A percentile compares a stretch with the other conserved stretches of the same genome.
Evolutionary conservation across 2,113 vertebrate genomes (phyloP).

Genomic region (Prionailurus viverrinus): DNA sequence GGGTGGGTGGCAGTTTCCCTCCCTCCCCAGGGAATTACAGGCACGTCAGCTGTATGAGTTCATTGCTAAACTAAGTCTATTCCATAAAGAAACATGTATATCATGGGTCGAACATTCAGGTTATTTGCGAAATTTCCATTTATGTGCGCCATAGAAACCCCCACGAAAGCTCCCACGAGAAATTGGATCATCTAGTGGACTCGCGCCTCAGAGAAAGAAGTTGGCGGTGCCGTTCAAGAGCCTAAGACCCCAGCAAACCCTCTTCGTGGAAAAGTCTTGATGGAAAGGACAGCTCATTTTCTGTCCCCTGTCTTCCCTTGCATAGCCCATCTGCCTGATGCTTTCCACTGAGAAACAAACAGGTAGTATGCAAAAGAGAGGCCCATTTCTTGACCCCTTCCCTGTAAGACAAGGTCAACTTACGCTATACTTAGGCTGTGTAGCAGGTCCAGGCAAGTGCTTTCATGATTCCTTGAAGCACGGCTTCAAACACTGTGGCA

Average conservation of each 20-base stretch:
- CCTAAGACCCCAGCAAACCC: background rate
- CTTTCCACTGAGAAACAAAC: conserved; percentile 11
- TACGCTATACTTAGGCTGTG: background rate
- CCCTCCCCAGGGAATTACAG: background rate
- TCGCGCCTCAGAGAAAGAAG: background rate
- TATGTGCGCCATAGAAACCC: background rate
- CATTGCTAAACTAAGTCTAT: background rate
- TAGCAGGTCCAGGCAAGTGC: background rate
- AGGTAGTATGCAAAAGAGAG: background rate
- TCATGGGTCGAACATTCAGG: background rate
- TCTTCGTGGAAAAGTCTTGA: background rate
- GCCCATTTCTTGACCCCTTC: background rate
- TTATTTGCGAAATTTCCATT: conserved; percentile 6
- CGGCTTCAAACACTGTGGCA: background rate
- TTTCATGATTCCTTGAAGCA: background rate
- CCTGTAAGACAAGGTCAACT: background rate
- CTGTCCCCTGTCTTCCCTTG: background rate
- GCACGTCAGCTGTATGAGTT: background rate
- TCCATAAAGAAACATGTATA: background rate
- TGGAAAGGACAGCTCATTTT: background rate
- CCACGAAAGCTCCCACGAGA: background rate
- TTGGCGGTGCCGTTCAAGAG: background rate
- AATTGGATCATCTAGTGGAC: background rate
- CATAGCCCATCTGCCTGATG: background rate
- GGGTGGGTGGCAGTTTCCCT: background rate